Evolutionary conservation across 2,797 vertebrate genomes (phyloP), one percentile per base, ranked within the genome.

Genomic region (Tragopan temminckii): DNA sequence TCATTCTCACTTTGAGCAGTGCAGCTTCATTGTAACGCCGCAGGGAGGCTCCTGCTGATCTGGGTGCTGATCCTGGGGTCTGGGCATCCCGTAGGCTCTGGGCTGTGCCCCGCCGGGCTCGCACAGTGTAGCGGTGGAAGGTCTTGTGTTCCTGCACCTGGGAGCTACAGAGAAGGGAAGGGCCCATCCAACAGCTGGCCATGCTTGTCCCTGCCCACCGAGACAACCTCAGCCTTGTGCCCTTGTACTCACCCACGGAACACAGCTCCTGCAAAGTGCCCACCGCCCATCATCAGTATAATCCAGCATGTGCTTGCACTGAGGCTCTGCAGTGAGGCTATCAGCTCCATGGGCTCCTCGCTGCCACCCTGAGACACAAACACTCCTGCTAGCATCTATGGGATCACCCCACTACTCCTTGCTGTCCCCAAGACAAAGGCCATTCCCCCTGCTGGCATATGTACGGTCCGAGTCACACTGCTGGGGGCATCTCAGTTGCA

Each of bases 181-280:
- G 23, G 38, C 17, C 12, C 35, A 35, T 6, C 35, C n/a, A 72
- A 11, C 1, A 1, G 19, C 36, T n/a, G 74, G 57, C 45, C 38
- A 13, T 25, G 59, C 42, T 11, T 43, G 53, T 36, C 45, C 7
- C 3, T 71, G 12, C 17, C 17, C 61, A 61, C 31, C 46, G 24
- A 12, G 7, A 8, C 20, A 55, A 52, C 2, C 20, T 35, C 3
- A 63, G 17, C 50, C 70, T 55, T 67, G 14, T 42, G 1, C 21
- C n/a, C 19, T 35, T 7, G 18, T 52, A 97, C 97, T 98, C 85
- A 99, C 99, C 99, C 99, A 84, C 95, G 98, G 96, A 99, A 99
- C 55, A 99, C 97, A 4, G 99, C 99, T 91, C 99, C 99, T 62
- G 99, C 99, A 38, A 99, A 99, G 96, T 99, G 99, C 24, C 99